phyloP scores from a whole-genome alignment of 2,797 vertebrate genomes.

The Meda fulgida region DNA sequence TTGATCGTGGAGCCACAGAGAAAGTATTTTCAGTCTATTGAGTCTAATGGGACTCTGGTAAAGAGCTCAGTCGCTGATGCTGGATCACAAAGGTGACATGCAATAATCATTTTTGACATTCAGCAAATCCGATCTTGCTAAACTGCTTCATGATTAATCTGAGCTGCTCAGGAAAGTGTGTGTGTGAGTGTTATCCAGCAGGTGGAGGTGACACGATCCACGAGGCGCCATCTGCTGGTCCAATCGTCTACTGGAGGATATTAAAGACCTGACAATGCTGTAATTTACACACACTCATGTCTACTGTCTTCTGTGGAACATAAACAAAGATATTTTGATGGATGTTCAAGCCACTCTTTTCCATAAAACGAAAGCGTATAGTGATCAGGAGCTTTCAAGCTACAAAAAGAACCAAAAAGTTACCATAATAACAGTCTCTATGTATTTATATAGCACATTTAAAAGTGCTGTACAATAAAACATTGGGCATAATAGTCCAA shows the following conservation, averaged over 20 bases:
- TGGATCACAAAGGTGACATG: slow-evolving; percentile 19
- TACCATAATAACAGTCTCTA: too few relatives aligned
- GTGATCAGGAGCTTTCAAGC: not conserved
- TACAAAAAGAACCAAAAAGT: too few relatives aligned
- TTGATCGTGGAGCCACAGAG: not conserved
- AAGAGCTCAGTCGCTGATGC: not conserved
- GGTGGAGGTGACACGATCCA: not conserved
- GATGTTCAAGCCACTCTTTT: not conserved
- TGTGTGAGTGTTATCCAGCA: not conserved
- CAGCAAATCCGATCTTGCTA: slow-evolving; percentile 36
- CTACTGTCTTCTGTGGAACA: not conserved
- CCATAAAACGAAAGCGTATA: not conserved
- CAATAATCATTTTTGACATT: slow-evolving; percentile 45
- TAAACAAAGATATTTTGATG: not conserved
- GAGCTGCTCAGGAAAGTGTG: not conserved
- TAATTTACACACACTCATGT: not conserved
- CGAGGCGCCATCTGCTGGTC: slow-evolving; percentile 49
- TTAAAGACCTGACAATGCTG: not conserved
- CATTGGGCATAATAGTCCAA: not conserved
- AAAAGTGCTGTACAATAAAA: too few relatives aligned
- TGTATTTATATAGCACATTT: too few relatives aligned
- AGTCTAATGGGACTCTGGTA: not conserved
- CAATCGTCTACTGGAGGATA: too few relatives aligned
- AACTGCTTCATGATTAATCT: slow-evolving; percentile 43
- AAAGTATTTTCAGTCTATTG: slow-evolving; percentile 10